phyloP scores from a whole-genome alignment of 1,140 invertebrate genomes.

The Drosophila cardini region DNA sequence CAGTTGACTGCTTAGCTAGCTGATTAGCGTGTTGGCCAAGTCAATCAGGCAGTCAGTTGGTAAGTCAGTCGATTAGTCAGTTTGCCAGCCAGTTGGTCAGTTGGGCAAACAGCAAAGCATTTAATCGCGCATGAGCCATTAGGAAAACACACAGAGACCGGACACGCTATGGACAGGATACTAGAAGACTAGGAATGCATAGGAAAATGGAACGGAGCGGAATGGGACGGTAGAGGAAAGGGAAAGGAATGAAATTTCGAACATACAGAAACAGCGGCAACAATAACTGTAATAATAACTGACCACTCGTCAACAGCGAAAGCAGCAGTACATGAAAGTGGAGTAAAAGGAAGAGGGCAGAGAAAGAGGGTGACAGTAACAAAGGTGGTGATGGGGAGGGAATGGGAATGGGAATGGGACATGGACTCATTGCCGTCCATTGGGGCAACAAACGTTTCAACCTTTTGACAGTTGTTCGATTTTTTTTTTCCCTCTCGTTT shows the following conservation, averaged over 20 bases:
- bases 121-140: constrained; percentile 48
- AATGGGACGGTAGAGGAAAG: neutral
- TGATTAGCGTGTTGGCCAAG: constrained; percentile 7
- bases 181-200: neutral
- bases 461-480: constrained; percentile 40
- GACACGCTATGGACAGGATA: constrained; percentile 35
- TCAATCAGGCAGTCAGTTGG: neutral
- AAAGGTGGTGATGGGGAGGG: too few species aligned
- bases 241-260: neutral
- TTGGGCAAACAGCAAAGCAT: constrained; percentile 51
- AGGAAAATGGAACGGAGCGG: neutral
- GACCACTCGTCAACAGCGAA: constrained; percentile 24
- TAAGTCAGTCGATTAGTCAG: neutral
- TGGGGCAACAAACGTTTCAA: constrained; percentile 26
- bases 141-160: constrained; percentile 31
- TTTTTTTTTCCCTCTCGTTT: constrained; percentile 17
- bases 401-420: neutral
- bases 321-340: neutral
- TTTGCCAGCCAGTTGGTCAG: constrained; percentile 5
- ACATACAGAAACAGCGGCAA: neutral
- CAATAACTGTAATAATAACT: constrained; percentile 49
- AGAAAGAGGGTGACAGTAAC: too few species aligned
- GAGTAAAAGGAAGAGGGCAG: neutral
- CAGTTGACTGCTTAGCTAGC: neutral
- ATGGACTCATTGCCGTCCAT: constrained; percentile 7